Base-by-base conservation (phyloP, 2,888 invertebrate species). In the Melinaea menophilus region DNA sequence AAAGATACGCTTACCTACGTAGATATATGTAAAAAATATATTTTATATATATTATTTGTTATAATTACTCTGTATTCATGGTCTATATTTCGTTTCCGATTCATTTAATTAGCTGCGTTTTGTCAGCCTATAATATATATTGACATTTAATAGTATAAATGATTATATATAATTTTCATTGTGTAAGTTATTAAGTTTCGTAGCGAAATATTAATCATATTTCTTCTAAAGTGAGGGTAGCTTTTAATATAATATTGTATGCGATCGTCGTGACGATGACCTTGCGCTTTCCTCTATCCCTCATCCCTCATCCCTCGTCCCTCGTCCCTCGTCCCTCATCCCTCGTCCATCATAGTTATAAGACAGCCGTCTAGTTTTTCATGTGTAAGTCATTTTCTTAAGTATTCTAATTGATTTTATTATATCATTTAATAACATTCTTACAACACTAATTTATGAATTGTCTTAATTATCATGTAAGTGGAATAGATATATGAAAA, bases 321-420 rank as follows among this genome's bases (percentile, higher is more conserved):
- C 22, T 22, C 22, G 22, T 22, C 22, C 22, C 22, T 22, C 22
- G 22, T 22, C 22, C 22, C 59, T 55, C 55, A 46, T 61, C 57
- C 60, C 60, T 62, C 64, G 64, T 68, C 66, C 64, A 68, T 68
- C 68, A 66, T 56, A 59, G 46, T 60, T 60, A 61, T 61, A 54
- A 55, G 57, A 64, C 60, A 37, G 63, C 41, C 7, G 9, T 41
- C 46, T 60, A 64, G 60, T 57, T 46, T 57, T 60, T 57, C 56
- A 64, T 58, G 47, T 59, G 56, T 64, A 58, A 64, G 64, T 64
- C 57, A 64, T 64, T 58, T 31, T 51, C 31, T 51, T 51, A 51
- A 51, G 51, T 51, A 51, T 51, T 51, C 31, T 51, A 51, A 51
- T 31, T 51, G 11, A 9, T 31, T 51, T 51, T 51, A 41, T 41